Percentiles rank a stretch among this genome's conserved stretches.
Conservation (phyloP, 2,797 vertebrate genomes). For the Poeciliopsis presidionis region DNA sequence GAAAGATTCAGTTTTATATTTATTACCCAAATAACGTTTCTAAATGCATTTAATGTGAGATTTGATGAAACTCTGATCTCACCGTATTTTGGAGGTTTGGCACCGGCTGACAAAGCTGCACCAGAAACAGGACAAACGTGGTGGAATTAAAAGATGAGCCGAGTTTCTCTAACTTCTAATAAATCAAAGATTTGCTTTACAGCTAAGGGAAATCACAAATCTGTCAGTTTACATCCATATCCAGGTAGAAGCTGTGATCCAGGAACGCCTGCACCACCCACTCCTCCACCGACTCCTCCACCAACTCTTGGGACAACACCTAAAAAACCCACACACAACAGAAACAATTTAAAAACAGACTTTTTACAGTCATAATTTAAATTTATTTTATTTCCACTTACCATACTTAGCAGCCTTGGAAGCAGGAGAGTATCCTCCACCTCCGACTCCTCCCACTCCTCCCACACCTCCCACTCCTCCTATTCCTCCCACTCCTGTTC, state of each 20-base stretch:
- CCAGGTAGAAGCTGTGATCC: conserved; percentile 58
- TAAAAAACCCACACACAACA: not conserved
- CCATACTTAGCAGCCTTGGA: conserved; percentile 73
- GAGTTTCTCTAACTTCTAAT: not conserved
- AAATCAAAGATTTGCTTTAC: not conserved
- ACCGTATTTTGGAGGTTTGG: conserved; percentile 71
- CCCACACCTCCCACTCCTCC: conserved; percentile 16
- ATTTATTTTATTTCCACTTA: conserved; percentile 21
- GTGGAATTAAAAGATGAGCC: conserved; percentile 11
- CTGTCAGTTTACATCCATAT: conserved; percentile 66
- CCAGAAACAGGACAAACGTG: conserved; percentile 12
- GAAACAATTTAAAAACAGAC: not conserved
- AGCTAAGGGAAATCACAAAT: not conserved
- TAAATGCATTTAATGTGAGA: not conserved
- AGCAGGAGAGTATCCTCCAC: conserved; percentile 42
- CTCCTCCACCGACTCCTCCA: conserved; percentile 27
- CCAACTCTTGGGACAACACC: conserved; percentile 36
- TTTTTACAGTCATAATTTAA: not conserved
- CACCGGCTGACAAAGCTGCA: conserved; percentile 60
- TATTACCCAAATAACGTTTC: not conserved
- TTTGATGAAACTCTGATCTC: conserved; percentile 28
- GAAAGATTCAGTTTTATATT: not conserved
- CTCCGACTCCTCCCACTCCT: conserved; percentile 13
- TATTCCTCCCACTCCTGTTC: not conserved
- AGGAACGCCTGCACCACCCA: conserved; percentile 34